Conservation (phyloP, 92 coral and sea anemone genomes). For the Epizoanthus stellaris region DNA sequence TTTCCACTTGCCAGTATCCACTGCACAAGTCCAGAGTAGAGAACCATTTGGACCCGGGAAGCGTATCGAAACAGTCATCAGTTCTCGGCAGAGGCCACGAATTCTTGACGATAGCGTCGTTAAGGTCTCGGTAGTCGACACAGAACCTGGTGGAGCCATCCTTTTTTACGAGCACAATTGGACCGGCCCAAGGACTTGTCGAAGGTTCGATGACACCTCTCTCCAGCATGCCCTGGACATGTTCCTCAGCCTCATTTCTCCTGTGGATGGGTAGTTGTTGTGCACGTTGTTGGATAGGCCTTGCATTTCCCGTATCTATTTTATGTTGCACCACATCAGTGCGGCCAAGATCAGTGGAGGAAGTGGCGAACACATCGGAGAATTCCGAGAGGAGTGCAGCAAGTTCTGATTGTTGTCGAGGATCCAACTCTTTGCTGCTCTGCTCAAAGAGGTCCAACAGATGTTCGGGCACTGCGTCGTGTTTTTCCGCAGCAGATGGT, state of each 20-base stretch:
- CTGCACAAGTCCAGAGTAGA: constrained; percentile 46
- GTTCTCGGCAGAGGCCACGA: constrained; percentile 39
- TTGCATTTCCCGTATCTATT: constrained; percentile 35
- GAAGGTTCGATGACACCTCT: constrained; percentile 48
- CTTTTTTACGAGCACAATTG: constrained; percentile 39
- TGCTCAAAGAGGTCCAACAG: too few species aligned
- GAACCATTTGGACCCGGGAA: constrained; percentile 48
- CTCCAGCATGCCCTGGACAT: constrained; percentile 30
- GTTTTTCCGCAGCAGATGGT: too few species aligned
- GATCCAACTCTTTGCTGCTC: too few species aligned
- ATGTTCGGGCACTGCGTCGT: too few species aligned
- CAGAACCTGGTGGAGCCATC: constrained; percentile 47
- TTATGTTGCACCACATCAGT: constrained; percentile 37
- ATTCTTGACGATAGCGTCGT: constrained; percentile 36
- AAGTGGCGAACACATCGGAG: constrained; percentile 26
- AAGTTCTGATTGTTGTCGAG: too few species aligned
- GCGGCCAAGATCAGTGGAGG: constrained; percentile 31
- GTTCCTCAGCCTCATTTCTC: constrained; percentile 44
- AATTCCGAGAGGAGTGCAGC: too few species aligned
- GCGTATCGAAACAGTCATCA: constrained; percentile 41
- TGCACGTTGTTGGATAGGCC: constrained; percentile 47
- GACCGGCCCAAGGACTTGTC: constrained; percentile 42
- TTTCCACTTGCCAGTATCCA: constrained; percentile 59
- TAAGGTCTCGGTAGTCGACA: constrained; percentile 40
- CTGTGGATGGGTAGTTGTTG: constrained; percentile 44